Conservation (phyloP, 2,113 vertebrate species). For the Eulacestoma nigropectus region DNA sequence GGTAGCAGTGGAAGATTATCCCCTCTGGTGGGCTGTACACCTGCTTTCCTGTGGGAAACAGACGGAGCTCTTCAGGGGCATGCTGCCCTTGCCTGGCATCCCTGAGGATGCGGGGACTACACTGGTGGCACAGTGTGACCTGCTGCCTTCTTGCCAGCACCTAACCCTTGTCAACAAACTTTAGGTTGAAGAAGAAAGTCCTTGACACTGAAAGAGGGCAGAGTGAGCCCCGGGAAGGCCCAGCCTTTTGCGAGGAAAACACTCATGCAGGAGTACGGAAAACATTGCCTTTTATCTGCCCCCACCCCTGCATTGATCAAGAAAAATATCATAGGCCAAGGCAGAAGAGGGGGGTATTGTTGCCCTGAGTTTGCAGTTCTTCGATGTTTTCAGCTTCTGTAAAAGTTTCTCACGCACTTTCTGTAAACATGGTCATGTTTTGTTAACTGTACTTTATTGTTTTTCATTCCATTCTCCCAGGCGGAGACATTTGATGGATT, state of each 20-base stretch:
- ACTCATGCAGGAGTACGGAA: not conserved
- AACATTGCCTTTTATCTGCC: not conserved
- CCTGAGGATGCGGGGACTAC: not conserved
- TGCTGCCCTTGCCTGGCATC: not conserved
- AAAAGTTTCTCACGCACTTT: too few relatives aligned
- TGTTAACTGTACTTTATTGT: too few relatives aligned
- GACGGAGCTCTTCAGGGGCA: not conserved
- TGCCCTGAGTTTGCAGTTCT: too few relatives aligned
- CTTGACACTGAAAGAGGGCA: not conserved
- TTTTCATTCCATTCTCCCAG: too few relatives aligned
- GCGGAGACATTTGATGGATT: too few relatives aligned
- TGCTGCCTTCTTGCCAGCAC: not conserved
- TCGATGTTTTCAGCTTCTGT: too few relatives aligned
- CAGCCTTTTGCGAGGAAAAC: not conserved
- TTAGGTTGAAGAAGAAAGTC: not conserved
- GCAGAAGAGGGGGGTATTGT: not conserved
- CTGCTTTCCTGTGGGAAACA: not conserved
- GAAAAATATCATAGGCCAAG: not conserved
- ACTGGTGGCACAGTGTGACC: not conserved
- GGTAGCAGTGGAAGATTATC: not conserved
- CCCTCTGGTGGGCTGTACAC: not conserved
- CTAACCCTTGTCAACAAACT: not conserved
- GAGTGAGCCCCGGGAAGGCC: not conserved
- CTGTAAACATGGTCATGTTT: too few relatives aligned
- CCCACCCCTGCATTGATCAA: too few relatives aligned